phyloP scores from a whole-genome alignment of 2,888 invertebrate genomes.

The Villa cingulata region DNA sequence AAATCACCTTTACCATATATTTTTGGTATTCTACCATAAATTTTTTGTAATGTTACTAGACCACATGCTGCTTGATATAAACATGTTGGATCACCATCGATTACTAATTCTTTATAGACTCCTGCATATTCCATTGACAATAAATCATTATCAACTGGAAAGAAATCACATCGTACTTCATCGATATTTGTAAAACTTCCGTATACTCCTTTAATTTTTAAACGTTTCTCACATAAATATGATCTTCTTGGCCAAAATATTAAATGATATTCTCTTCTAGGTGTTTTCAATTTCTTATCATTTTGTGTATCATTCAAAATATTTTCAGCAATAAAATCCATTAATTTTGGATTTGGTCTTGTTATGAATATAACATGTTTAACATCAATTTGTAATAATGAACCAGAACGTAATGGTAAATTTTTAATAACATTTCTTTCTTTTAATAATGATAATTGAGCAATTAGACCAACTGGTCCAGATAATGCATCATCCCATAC shows the following conservation, averaged over 20 bases:
- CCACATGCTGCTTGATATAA: slow-evolving; percentile 80
- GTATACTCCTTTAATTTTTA: slow-evolving; percentile 69
- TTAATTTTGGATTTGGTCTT: slow-evolving; percentile 63
- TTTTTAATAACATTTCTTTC: slow-evolving; percentile 69
- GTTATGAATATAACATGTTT: slow-evolving; percentile 82
- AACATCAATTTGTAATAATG: slow-evolving; percentile 54
- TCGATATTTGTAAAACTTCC: slow-evolving; percentile 62
- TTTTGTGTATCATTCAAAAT: slow-evolving; percentile 32
- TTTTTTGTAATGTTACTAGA: slow-evolving; percentile 66
- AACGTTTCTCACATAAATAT: slow-evolving; percentile 70
- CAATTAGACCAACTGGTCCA: slow-evolving; percentile 74
- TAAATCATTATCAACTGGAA: slow-evolving; percentile 84
- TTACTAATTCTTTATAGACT: slow-evolving; percentile 68
- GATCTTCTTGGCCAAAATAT: slow-evolving; percentile 82
- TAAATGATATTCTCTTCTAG: slow-evolving; percentile 64
- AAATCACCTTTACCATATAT: slow-evolving; percentile 82
- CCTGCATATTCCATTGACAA: slow-evolving; percentile 80
- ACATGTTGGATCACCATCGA: slow-evolving; percentile 82
- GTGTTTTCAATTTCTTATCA: slow-evolving; percentile 18
- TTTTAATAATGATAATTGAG: slow-evolving; percentile 60
- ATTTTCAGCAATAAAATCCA: slow-evolving; percentile 74
- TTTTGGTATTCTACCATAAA: slow-evolving; percentile 80
- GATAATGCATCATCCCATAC: slow-evolving; percentile 82
- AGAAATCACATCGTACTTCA: slow-evolving; percentile 77
- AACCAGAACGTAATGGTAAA: slow-evolving; percentile 55